Evolutionary conservation across 1,140 invertebrate genomes (phyloP).

Genomic region (Glossosoma conforme): DNA sequence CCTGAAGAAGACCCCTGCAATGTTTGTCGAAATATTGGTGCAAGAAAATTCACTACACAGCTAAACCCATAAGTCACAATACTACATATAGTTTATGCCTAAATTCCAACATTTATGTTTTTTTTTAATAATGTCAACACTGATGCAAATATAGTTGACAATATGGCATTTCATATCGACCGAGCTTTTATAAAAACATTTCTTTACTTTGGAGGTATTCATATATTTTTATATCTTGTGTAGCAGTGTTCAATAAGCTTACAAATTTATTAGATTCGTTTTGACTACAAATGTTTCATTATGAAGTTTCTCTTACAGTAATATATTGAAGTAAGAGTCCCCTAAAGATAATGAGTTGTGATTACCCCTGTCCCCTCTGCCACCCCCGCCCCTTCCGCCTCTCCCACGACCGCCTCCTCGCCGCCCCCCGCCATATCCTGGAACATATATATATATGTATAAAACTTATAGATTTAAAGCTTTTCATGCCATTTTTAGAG

Average conservation of each 20-base stretch:
- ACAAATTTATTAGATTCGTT: conserved; percentile 1
- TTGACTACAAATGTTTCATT: background rate
- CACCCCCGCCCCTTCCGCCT: conserved; percentile 20
- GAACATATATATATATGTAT: background rate
- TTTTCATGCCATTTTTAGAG: too few relatives aligned
- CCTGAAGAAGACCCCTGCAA: too few relatives aligned
- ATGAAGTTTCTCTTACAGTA: background rate
- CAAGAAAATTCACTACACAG: too few relatives aligned
- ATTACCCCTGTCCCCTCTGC: conserved; percentile 2
- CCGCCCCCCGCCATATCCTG: conserved; percentile 10
- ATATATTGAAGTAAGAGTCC: background rate
- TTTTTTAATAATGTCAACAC: too few relatives aligned
- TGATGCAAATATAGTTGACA: too few relatives aligned
- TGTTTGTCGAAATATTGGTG: too few relatives aligned
- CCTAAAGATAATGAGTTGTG: conserved; percentile 1
- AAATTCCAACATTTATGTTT: too few relatives aligned
- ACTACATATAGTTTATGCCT: too few relatives aligned
- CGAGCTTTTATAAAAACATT: background rate
- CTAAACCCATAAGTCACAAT: too few relatives aligned
- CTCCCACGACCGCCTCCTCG: conserved; percentile 18
- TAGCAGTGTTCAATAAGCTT: background rate
- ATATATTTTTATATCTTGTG: background rate
- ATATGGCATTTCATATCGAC: too few relatives aligned
- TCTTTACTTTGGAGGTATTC: background rate
- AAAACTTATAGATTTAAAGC: background rate